Percentiles rank a stretch among this genome's conserved stretches.
Evolutionary conservation across 2,113 vertebrate species (phyloP).

Genomic region (Gymnocephalus cernua): DNA sequence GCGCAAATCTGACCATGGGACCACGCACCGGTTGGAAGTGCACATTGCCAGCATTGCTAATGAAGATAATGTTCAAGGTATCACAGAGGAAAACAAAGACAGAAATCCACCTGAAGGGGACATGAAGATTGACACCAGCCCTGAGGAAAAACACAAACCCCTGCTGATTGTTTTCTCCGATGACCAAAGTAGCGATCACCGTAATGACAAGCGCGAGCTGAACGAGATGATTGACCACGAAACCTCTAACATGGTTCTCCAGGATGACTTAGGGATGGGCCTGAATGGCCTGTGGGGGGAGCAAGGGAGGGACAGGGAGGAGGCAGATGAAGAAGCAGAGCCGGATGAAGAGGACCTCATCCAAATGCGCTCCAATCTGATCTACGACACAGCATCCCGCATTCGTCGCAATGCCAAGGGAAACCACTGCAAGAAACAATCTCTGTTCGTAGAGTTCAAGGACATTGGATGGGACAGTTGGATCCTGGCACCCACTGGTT

Average conservation of each 20-base stretch:
- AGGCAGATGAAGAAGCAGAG: constrained; percentile 72
- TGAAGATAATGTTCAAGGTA: constrained; percentile 46
- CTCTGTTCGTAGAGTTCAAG: constrained; percentile 96
- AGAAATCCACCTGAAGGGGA: constrained; percentile 77
- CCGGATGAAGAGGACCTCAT: constrained; percentile 92
- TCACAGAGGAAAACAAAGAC: constrained; percentile 73
- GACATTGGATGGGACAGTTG: constrained; percentile 99
- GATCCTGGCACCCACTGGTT: constrained; percentile 94
- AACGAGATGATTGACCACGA: constrained; percentile 95
- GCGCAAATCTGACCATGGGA: constrained; percentile 85
- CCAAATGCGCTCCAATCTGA: constrained; percentile 96
- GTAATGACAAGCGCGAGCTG: constrained; percentile 90
- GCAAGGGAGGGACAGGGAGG: constrained; percentile 61
- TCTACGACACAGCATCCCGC: constrained; percentile 93
- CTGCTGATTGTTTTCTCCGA: constrained; percentile 96
- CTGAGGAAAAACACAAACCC: constrained; percentile 91
- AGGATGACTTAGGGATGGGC: constrained; percentile 79
- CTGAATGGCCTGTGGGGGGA: constrained; percentile 73
- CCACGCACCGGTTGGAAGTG: constrained; percentile 91
- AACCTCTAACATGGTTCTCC: constrained; percentile 78
- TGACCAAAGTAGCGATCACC: constrained; percentile 91
- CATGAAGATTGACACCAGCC: constrained; percentile 91
- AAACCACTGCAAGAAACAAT: constrained; percentile 95
- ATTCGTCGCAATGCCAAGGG: constrained; percentile 95
- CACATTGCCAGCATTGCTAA: constrained; percentile 88